These are phyloP conservation scores for Sarotherodon lohbergeri DNA, from an alignment of 2,113 vertebrate species.

Conservation along the genomic window DNA sequence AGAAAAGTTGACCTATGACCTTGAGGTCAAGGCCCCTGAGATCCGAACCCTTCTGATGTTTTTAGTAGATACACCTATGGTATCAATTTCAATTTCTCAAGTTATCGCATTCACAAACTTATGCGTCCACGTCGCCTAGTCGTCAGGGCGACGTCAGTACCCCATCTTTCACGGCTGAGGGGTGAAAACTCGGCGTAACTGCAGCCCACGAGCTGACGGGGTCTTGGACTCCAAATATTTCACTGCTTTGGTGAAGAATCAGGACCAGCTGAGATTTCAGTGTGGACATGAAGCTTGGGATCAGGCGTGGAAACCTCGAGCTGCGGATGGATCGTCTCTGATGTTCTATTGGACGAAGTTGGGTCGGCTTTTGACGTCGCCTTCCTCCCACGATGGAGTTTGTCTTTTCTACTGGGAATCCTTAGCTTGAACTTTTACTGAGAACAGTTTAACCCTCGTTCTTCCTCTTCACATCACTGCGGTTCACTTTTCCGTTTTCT, in stretches of 20 bases:
- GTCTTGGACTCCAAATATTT: neutral
- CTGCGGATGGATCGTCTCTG: neutral
- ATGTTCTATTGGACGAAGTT: neutral
- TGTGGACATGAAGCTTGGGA: fast-evolving
- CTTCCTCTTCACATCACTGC: neutral
- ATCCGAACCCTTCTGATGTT: fast-evolving
- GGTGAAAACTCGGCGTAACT: neutral
- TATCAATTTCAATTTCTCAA: neutral
- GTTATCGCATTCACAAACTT: neutral
- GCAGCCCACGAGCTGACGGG: fast-evolving
- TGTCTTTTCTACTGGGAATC: neutral
- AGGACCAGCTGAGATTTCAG: fast-evolving
- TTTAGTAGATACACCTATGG: neutral
- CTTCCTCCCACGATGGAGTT: neutral
- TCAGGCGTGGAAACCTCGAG: fast-evolving
- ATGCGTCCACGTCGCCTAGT: fast-evolving
- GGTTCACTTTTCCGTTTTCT: neutral
- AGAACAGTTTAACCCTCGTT: neutral
- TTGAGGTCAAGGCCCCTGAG: neutral
- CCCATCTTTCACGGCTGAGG: too few relatives aligned
- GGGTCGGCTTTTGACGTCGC: neutral
- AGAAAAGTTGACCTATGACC: neutral
- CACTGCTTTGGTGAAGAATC: neutral
- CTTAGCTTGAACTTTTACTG: neutral
- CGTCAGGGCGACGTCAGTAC: neutral